phyloP scores from a whole-genome alignment of 2,797 vertebrate genomes.

The Sebastes alutus region DNA sequence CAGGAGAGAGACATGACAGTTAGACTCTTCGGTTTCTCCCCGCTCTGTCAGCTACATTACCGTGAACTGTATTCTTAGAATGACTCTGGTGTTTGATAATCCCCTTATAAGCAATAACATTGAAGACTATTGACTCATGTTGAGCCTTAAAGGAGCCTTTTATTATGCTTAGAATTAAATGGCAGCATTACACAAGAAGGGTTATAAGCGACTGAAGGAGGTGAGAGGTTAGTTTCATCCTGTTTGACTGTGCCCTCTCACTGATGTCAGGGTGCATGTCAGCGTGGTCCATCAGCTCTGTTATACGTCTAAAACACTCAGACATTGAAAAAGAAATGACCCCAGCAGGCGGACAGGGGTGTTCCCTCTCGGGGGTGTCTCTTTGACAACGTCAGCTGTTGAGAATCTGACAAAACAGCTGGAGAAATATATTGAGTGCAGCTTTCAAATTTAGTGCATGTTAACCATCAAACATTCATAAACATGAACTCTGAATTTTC shows the following conservation, averaged over 20 bases:
- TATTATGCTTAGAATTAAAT: background rate
- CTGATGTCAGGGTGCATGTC: background rate
- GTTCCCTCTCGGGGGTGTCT: background rate
- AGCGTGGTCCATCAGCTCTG: background rate
- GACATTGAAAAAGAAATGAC: background rate
- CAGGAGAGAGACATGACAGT: constrained; percentile 7
- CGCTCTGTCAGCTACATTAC: constrained; percentile 28
- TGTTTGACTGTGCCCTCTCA: background rate
- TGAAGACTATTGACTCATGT: background rate
- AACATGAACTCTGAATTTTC: background rate
- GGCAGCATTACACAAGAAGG: background rate
- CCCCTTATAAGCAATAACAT: background rate
- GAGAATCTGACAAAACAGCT: background rate
- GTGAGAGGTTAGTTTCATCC: background rate
- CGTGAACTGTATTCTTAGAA: constrained; percentile 5
- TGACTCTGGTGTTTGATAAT: background rate
- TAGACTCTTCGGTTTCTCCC: background rate
- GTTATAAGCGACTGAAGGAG: background rate
- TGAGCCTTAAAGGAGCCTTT: background rate
- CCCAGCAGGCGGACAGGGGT: background rate
- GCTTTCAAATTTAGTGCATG: background rate
- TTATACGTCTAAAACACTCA: background rate
- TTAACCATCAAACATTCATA: background rate
- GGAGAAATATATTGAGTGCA: background rate
- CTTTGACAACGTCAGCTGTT: background rate